Conservation (phyloP, 2,888 invertebrate genomes). For the Rhagophthalmus giganteus region DNA sequence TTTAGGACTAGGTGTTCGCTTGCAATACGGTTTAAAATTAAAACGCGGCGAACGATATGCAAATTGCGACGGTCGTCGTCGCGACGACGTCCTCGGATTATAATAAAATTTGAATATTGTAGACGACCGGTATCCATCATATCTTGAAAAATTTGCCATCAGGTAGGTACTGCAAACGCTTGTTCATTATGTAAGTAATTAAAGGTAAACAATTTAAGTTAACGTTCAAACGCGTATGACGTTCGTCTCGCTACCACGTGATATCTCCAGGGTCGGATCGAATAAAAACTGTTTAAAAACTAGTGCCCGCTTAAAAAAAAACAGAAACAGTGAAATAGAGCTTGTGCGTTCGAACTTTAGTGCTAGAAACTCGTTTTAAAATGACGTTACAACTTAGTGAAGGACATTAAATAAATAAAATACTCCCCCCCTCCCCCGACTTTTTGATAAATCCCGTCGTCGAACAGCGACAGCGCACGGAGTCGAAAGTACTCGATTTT, state of each 20-base stretch:
- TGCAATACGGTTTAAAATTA: no score
- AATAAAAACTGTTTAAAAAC: neutral
- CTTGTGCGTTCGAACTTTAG: neutral
- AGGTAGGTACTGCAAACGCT: neutral
- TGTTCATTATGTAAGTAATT: no score
- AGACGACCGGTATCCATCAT: slow-evolving; percentile 5
- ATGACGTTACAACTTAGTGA: neutral
- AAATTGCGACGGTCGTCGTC: slow-evolving; percentile 22
- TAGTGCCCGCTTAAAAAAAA: neutral
- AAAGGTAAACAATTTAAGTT: neutral
- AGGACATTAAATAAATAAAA: no score
- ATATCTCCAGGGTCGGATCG: neutral
- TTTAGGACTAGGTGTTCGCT: no score
- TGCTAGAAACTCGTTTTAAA: slow-evolving; percentile 1
- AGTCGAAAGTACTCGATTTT: no score
- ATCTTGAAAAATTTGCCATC: slow-evolving; percentile 14
- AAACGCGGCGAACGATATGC: no score
- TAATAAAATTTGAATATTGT: slow-evolving; percentile 24
- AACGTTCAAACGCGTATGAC: no score
- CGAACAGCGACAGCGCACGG: no score
- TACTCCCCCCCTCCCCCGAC: no score
- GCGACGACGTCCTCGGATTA: slow-evolving; percentile 23
- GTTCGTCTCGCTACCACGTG: no score
- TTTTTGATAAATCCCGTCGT: no score
- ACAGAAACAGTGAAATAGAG: neutral